Conservation (phyloP, 1,140 invertebrate genomes). For the Campodea augens region DNA sequence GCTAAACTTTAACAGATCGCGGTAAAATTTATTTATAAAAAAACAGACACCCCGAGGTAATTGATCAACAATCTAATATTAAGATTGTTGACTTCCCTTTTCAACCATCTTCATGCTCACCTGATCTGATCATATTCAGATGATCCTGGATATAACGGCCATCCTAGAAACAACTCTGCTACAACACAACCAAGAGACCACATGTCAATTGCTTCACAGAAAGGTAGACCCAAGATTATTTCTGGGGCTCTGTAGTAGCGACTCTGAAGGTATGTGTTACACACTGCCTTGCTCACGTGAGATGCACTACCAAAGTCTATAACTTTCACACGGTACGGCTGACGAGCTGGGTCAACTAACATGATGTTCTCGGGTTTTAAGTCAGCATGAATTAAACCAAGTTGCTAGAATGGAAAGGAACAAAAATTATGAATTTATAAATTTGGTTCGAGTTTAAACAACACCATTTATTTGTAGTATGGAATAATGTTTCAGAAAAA, state of each 20-base stretch:
- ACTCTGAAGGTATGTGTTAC: slow-evolving; percentile 97
- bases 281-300: slow-evolving; percentile 97
- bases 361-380: slow-evolving; percentile 99
- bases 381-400: slow-evolving; percentile 97
- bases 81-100: too few species aligned
- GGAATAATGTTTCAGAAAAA: too few species aligned
- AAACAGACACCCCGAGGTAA: too few species aligned
- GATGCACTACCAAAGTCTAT: slow-evolving; percentile 99
- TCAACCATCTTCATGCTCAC: too few species aligned
- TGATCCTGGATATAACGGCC: slow-evolving; percentile 97
- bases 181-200: slow-evolving; percentile 99
- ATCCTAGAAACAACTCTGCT: slow-evolving; percentile 95
- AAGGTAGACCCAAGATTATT: slow-evolving; percentile 92
- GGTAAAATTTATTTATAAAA: too few species aligned
- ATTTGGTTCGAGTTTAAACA: too few species aligned
- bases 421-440: too few species aligned
- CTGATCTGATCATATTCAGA: slow-evolving; percentile 99
- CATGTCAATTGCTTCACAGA: slow-evolving; percentile 99
- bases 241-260: slow-evolving; percentile 98
- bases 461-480: too few species aligned
- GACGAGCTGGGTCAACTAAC: slow-evolving; percentile 91
- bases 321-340: slow-evolving; percentile 93
- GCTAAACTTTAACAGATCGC: too few species aligned
- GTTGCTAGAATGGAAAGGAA: slow-evolving; percentile 45
- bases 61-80: too few species aligned